phyloP scores from a whole-genome alignment of 2,113 vertebrate species.

The Megaptera novaeangliae region DNA sequence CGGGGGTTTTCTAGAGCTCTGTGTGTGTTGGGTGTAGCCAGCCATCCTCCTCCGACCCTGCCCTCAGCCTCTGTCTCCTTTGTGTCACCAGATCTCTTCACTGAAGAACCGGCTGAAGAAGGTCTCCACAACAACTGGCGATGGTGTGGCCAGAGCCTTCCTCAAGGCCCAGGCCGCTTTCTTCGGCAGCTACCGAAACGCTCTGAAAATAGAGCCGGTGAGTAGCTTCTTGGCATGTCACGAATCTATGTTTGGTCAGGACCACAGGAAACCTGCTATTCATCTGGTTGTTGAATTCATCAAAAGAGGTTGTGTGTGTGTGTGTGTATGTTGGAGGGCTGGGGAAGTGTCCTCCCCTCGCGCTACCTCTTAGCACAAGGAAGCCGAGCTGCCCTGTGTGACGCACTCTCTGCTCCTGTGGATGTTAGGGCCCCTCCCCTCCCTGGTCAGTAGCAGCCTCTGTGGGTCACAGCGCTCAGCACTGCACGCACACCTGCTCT shows the following conservation, averaged over 20 bases:
- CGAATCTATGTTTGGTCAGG: neutral
- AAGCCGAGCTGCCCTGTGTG: neutral
- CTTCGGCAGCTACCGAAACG: conserved; percentile 96
- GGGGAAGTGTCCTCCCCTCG: neutral
- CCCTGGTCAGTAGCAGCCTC: too few relatives aligned
- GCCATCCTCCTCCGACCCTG: neutral
- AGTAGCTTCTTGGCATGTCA: conserved; percentile 74
- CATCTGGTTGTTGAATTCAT: neutral
- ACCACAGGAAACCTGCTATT: neutral
- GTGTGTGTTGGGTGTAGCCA: neutral
- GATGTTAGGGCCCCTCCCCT: neutral
- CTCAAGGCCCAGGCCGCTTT: conserved; percentile 94
- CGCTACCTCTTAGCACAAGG: neutral
- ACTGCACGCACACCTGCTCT: neutral
- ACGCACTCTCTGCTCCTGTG: neutral
- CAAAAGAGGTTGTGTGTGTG: neutral
- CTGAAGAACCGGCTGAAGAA: conserved; percentile 96
- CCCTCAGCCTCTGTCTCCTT: neutral
- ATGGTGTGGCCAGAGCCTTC: conserved; percentile 94
- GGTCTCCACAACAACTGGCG: conserved; percentile 93
- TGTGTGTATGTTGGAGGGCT: neutral
- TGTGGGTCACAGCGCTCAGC: fast-evolving
- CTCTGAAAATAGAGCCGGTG: conserved; percentile 94
- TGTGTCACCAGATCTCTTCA: conserved; percentile 87
- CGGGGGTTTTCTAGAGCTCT: neutral